Evolutionary conservation across 2,113 vertebrate species (phyloP).

Genomic region (Xyliphius kryptos): DNA sequence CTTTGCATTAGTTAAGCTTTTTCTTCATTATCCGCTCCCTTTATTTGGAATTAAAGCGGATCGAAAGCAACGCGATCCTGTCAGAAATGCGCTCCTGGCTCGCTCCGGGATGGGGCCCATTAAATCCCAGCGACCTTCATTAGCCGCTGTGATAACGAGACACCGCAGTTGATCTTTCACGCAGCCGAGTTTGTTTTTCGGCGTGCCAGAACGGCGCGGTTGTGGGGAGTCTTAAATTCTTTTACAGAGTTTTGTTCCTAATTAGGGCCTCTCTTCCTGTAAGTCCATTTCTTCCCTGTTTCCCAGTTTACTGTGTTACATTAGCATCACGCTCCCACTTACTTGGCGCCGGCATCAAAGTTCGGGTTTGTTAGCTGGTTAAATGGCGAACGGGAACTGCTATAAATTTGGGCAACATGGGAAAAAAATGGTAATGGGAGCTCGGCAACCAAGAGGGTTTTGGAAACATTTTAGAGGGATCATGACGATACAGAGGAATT

Average conservation of each 20-base stretch:
- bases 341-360: not conserved
- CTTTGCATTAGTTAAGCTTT: constrained; percentile 29
- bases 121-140: constrained; percentile 46
- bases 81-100: constrained; percentile 43
- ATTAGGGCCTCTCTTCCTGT: constrained; percentile 49
- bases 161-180: constrained; percentile 44
- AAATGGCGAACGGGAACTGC: too few relatives aligned
- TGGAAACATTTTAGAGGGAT: too few relatives aligned
- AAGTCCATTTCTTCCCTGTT: constrained; percentile 23
- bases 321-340: constrained; percentile 14
- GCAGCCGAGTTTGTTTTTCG: constrained; percentile 38
- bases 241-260: constrained; percentile 49
- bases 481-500: too few relatives aligned
- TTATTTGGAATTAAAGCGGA: constrained; percentile 42
- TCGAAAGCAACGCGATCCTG: constrained; percentile 45
- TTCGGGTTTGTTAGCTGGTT: not conserved
- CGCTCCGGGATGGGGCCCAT: constrained; percentile 38
- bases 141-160: constrained; percentile 45
- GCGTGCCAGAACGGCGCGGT: constrained; percentile 15
- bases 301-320: constrained; percentile 28
- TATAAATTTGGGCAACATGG: too few relatives aligned
- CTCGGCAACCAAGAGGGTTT: too few relatives aligned
- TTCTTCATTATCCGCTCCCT: constrained; percentile 31
- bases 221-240: constrained; percentile 20
- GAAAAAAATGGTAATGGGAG: too few relatives aligned